These are phyloP conservation scores for Heliconius aoede DNA, from an alignment of 2,888 invertebrate species.

Conservation along the genomic window DNA sequence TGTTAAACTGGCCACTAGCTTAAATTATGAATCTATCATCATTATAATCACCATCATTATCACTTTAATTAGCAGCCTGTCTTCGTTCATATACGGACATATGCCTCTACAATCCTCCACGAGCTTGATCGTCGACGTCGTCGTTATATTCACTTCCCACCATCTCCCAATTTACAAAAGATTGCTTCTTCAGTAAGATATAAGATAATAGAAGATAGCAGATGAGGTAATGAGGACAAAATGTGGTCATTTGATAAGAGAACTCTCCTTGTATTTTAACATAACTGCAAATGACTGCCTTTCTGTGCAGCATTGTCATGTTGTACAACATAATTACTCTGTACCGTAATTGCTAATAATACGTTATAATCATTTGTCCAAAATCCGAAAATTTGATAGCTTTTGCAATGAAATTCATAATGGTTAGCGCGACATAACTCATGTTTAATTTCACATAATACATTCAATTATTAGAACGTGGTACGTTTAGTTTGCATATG, in stretches of 20 bases:
- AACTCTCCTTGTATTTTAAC: background rate
- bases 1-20: no score
- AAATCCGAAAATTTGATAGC: conserved; percentile 18
- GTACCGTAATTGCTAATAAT: conserved; percentile 10
- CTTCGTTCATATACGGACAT: background rate
- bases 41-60: background rate
- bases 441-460: conserved; percentile 16
- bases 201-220: no score
- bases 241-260: background rate
- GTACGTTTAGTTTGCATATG: conserved; percentile 8
- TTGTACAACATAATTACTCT: conserved; percentile 3
- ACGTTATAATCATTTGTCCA: conserved; percentile 16
- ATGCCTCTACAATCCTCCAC: background rate
- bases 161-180: background rate
- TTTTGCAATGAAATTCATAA: conserved; percentile 21
- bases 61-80: background rate
- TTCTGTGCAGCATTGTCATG: background rate
- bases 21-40: no score
- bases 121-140: no score
- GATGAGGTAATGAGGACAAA: background rate
- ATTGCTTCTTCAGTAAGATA: background rate
- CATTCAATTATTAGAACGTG: conserved; percentile 8
- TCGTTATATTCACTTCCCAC: no score
- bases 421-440: conserved; percentile 14
- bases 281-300: background rate